Base-by-base conservation (phyloP, 1,140 invertebrate species). In the Eriosoma lanigerum region DNA sequence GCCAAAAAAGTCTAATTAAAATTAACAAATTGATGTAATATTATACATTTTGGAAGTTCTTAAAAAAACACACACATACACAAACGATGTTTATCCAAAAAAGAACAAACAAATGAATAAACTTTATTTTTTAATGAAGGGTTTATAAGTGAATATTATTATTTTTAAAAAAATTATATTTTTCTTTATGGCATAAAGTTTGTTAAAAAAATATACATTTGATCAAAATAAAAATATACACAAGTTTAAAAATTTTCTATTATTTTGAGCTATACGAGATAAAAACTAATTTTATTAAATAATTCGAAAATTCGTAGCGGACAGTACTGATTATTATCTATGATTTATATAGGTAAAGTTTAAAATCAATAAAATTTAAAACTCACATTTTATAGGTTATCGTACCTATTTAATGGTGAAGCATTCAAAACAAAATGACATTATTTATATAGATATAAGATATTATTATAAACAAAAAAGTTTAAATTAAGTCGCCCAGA, bases 171-270 rank as follows among this genome's bases (percentile, higher is more conserved):
- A 66, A 44, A 66, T 66, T 66, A 46, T 46, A 24, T 48, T 46
- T 68, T 68, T 5, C 21, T 68, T 68, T 68, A 46, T 26, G 13
- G 21, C 3, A 3, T 17, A 48, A 68, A 68, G 44, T 68, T 68
- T 19, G 44, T 46, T 26, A 12, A 44, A 24, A 19, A 58, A 58
- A 3, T 17, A 68, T 48, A 48, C 17, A 13, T 48, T 68, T 26
- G 66, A 38, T 48, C 5, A 68, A 48, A 68, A 48, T 48, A 48
- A 38, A 24, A 68, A 48, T 68, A 68, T 68, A 68, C 44, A 17
- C 2, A 68, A 48, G 12, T 68, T 48, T 48, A 48, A 68, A 66
- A 68, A 48, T 21, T 26, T 48, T 68, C 38, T 24, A 13, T 24
- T 48, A 68, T 68, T 68, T 68, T 17, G 5, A 19, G 15, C 17